Base-by-base conservation (phyloP, 92 coral and sea anemone genomes). In the Actinostola sp. region DNA sequence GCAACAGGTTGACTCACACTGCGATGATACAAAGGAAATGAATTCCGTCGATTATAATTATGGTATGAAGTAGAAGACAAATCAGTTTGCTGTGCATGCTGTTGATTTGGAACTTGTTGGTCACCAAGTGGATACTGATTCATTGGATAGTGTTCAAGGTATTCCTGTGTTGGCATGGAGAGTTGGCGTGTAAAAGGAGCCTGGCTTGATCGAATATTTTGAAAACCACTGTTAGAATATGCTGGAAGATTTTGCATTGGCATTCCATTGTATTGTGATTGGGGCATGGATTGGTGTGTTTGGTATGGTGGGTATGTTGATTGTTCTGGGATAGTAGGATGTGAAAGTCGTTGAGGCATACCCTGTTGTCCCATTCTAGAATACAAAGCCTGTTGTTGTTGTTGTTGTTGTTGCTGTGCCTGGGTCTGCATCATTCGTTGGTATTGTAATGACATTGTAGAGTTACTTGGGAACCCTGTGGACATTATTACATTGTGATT, bases 1-100 rank as follows among this genome's bases (percentile, higher is more conserved):
- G 72, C 86, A 26, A 52, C 59, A 50, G 89, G 82, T 54, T 91
- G 97, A 67, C 61, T 80, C 59, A 66, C 73, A 49, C 62, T 72
- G 17, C 92, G 92, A 59, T 85, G 83, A 51, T 82, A 86, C 52
- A 91, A 62, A 4, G 97, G 97, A 61, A 91, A 87, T 17, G 97
- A 91, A 71, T 91, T 89, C 42, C 97, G 63, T 32, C 97, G 70
- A 34, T 89, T 86, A 49, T 83, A 84, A 60, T 83, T 86, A 57
- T 80, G 84, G 39, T 78, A 46, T 23, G 72, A 61, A 28, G 75
- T 26, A 26, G 72, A 33, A 16, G 69, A 61, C 62, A 75, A 32
- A 30, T 75, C 81, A 15, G 68, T 49, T 25, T 59, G 68, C 61
- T 63, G 71, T 28, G 58, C n/a, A n/a, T n/a, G n/a, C n/a, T n/a